These are phyloP conservation scores for Thalassaphorura encarpata DNA, from an alignment of 1,140 invertebrate species.

Conservation along the genomic window DNA sequence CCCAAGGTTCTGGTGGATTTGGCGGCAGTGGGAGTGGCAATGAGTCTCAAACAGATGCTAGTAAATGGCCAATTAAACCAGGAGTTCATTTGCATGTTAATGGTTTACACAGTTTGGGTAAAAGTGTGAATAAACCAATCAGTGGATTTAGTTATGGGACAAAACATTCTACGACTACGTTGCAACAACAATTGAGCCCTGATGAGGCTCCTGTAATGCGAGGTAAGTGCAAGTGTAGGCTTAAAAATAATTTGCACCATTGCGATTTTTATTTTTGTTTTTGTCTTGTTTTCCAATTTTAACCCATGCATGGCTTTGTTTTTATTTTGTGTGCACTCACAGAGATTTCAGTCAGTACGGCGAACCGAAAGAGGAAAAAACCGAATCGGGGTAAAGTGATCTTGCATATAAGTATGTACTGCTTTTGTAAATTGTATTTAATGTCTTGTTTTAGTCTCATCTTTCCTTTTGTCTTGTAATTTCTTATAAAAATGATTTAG, in stretches of 20 bases:
- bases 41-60: slow-evolving; percentile 2
- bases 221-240: not conserved
- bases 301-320: slow-evolving; percentile 13
- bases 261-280: slow-evolving; percentile 6
- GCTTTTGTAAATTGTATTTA: not conserved
- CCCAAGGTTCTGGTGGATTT: not conserved
- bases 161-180: slow-evolving; percentile 27
- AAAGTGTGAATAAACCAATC: slow-evolving; percentile 33
- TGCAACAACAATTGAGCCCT: not conserved
- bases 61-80: slow-evolving; percentile 70
- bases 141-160: slow-evolving; percentile 33
- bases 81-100: slow-evolving; percentile 72
- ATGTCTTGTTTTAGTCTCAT: too few relatives aligned
- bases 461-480: too few relatives aligned
- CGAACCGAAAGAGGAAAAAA: slow-evolving; percentile 62
- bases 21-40: not conserved
- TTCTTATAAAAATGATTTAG: too few relatives aligned
- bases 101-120: slow-evolving; percentile 50
- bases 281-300: not conserved
- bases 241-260: slow-evolving; percentile 4
- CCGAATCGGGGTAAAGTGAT: slow-evolving; percentile 52
- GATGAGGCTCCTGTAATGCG: not conserved
- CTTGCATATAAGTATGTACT: not conserved
- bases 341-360: slow-evolving; percentile 27
- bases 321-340: slow-evolving; percentile 18